These are phyloP conservation scores for Augochlora pura DNA, from an alignment of 1,140 invertebrate genomes.

Conservation along the genomic window DNA sequence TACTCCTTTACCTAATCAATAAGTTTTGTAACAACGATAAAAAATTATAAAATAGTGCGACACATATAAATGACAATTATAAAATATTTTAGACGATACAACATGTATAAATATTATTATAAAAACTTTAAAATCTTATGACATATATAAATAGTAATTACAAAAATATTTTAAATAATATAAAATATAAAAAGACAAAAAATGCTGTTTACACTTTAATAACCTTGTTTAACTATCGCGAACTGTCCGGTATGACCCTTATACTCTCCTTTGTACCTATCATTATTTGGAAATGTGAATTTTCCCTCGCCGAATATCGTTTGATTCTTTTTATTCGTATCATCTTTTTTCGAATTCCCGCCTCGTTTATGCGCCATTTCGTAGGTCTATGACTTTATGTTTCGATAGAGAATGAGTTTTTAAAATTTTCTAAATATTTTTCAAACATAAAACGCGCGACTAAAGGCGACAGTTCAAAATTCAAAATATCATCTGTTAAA, in stretches of 20 bases:
- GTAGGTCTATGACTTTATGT: too few species aligned
- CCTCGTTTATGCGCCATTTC: conserved; percentile 1
- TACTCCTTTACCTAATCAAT: conserved; percentile 41
- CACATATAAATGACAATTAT: neutral
- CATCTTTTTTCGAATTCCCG: neutral
- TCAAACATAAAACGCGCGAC: neutral
- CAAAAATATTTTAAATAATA: too few species aligned
- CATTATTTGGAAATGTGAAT: conserved; percentile 61
- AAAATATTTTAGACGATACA: neutral
- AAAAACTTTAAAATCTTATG: too few species aligned
- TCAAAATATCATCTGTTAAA: neutral
- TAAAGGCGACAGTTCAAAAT: neutral
- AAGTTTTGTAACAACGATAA: neutral
- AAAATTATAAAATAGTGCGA: neutral
- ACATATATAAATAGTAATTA: too few species aligned
- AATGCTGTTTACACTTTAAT: conserved; percentile 1
- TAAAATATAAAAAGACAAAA: neutral
- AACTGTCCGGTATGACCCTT: conserved; percentile 23
- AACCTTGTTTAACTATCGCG: conserved; percentile 57
- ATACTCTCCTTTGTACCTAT: conserved; percentile 59
- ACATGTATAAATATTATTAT: too few species aligned
- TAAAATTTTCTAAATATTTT: neutral
- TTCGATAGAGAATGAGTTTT: neutral
- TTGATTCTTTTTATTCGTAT: too few species aligned
- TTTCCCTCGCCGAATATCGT: neutral